Evolutionary conservation across 2,888 invertebrate species (phyloP), one percentile per base, ranked within the genome.

Genomic region (Nomada lathburiana): DNA sequence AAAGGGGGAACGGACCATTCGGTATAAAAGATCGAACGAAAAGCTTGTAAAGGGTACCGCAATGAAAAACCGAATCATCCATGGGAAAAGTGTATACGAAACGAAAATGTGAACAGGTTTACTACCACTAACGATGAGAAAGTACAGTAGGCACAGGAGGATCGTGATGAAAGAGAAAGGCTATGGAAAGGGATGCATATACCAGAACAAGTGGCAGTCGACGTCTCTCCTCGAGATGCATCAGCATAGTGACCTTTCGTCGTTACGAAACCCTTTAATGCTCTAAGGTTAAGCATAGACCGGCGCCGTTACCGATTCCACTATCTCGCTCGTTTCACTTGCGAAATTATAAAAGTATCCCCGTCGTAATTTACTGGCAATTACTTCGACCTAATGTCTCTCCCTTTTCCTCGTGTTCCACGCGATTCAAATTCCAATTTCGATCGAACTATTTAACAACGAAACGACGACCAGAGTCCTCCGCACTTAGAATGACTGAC

Each of bases 141-240:
- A 82, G 69, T 84, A 62, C 67, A 16, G 59, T 59, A 60, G 26
- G 72, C 53, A 55, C 47, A 52, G 36, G 23, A 62, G 69, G 65
- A 44, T 55, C 60, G 53, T 44, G 72, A 80, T 77, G 87, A 88
- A 87, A 87, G 87, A 87, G 87, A 87, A 87, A 87, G 87, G 87
- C 86, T 76, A 71, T 71, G 88, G 74, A 88, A 87, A 86, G 88
- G 88, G 87, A 86, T 86, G 78, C 16, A 47, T 82, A 62, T 81
- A 83, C 74, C 76, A 85, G 78, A 75, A 77, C 76, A 79, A 73
- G 60, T 42, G 57, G 67, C 70, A 53, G 63, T 53, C 75, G 67
- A 53, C 80, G 70, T 62, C 75, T 72, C 47, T 47, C 72, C 64
- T 73, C 85, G 44, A 50, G 71, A 71, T 76, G 86, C 86, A 87